phyloP scores from a whole-genome alignment of 1,140 invertebrate genomes.

The Euura lappo region DNA sequence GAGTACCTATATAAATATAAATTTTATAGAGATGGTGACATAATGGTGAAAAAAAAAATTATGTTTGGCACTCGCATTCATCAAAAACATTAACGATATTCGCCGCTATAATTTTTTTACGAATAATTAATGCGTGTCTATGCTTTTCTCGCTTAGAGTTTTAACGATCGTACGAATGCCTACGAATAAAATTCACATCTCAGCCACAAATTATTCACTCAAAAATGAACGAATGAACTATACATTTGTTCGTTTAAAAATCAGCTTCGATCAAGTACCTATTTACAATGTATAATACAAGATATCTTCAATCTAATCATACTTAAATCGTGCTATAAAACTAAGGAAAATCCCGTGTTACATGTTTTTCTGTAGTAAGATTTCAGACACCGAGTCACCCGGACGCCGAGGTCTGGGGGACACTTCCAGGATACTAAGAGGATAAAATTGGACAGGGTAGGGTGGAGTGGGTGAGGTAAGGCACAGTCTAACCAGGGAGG shows the following conservation, averaged over 20 bases:
- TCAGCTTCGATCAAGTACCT: not conserved
- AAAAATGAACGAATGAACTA: not conserved
- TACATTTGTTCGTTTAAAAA: no score
- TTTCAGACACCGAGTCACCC: not conserved
- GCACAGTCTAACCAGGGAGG: conserved; percentile 72
- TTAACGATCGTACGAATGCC: not conserved
- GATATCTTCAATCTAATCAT: not conserved
- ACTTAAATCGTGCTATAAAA: not conserved
- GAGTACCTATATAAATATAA: no score
- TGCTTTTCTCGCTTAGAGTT: no score
- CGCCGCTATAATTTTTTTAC: no score
- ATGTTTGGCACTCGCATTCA: not conserved
- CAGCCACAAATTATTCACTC: not conserved
- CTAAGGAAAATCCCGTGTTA: not conserved
- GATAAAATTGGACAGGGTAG: not conserved
- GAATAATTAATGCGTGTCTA: not conserved
- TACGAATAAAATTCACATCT: not conserved
- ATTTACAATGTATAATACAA: not conserved
- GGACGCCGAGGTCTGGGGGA: not conserved
- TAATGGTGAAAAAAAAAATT: not conserved
- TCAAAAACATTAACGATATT: not conserved
- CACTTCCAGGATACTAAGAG: not conserved
- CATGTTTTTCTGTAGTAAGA: not conserved
- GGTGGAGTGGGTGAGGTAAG: conserved; percentile 33
- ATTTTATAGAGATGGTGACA: no score